These are phyloP conservation scores for Zygothrica quintamaculata DNA, from an alignment of 2,888 invertebrate genomes.

Conservation along the genomic window DNA sequence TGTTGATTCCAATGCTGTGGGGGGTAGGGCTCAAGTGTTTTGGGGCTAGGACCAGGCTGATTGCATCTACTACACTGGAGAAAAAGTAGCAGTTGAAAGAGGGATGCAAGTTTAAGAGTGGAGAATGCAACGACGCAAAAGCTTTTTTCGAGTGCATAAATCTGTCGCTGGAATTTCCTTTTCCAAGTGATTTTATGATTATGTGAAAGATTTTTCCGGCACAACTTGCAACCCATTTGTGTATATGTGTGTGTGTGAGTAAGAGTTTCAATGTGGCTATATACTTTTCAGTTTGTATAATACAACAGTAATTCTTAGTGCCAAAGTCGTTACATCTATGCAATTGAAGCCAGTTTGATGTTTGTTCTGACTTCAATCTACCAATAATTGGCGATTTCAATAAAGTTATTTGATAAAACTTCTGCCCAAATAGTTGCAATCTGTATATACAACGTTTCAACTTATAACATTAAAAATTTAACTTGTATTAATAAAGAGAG, in stretches of 20 bases:
- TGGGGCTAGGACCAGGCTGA: slow-evolving; percentile 13
- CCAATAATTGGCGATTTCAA: slow-evolving; percentile 60
- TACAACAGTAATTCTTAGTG: slow-evolving; percentile 64
- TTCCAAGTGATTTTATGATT: slow-evolving; percentile 77
- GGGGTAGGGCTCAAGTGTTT: slow-evolving; percentile 27
- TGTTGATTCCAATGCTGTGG: slow-evolving; percentile 19
- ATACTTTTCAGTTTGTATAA: slow-evolving; percentile 51
- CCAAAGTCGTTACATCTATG: slow-evolving; percentile 58
- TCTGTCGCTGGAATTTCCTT: slow-evolving; percentile 75
- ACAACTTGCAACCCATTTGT: slow-evolving; percentile 61
- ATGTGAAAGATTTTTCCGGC: slow-evolving; percentile 76
- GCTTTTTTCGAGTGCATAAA: slow-evolving; percentile 77
- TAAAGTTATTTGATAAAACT: slow-evolving; percentile 33
- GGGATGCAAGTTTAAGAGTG: slow-evolving; percentile 27
- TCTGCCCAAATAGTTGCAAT: slow-evolving; percentile 21
- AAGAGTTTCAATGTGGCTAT: slow-evolving; percentile 6
- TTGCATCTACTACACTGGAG: slow-evolving; percentile 26
- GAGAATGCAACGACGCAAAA: slow-evolving; percentile 66
- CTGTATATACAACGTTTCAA: slow-evolving; percentile 12
- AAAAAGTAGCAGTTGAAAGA: slow-evolving; percentile 1
- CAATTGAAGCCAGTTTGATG: slow-evolving; percentile 73
- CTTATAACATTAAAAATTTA: background rate
- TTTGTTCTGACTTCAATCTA: slow-evolving; percentile 60
- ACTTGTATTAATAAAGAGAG: too few relatives aligned
- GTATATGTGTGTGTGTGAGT: slow-evolving; percentile 10